Conservation (phyloP, 2,113 vertebrate species). For the Megaceryle maxima region DNA sequence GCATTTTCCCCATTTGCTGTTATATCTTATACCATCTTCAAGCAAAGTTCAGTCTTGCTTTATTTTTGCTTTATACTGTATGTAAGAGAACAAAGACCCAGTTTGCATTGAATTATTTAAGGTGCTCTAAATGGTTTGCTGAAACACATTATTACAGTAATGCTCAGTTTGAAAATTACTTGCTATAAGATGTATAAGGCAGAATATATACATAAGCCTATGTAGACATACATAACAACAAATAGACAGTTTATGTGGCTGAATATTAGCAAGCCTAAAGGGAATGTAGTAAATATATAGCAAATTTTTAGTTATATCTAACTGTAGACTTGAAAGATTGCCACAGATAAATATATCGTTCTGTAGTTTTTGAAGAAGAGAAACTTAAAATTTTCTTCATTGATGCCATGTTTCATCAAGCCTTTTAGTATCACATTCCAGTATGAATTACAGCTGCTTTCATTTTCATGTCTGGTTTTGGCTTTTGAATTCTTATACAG, state of each 20-base stretch:
- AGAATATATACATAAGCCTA: background rate
- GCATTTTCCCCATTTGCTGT: background rate
- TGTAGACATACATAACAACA: background rate
- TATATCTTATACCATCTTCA: background rate
- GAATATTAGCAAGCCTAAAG: background rate
- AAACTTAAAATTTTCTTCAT: background rate
- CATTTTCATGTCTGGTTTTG: background rate
- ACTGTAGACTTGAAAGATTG: background rate
- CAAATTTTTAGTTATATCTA: background rate
- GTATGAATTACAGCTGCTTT: background rate
- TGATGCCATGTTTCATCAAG: background rate
- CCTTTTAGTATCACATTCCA: background rate
- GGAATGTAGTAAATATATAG: background rate
- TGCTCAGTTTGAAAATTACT: background rate
- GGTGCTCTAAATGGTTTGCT: background rate
- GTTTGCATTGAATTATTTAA: background rate
- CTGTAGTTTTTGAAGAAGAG: background rate
- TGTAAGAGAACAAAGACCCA: background rate
- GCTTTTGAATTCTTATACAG: background rate
- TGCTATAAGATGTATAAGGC: background rate
- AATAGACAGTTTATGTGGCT: background rate
- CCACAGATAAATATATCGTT: background rate
- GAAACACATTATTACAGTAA: background rate
- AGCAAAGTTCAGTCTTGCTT: background rate
- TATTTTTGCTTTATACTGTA: background rate